phyloP scores from a whole-genome alignment of 2,888 invertebrate species.

The Sesia apiformis region DNA sequence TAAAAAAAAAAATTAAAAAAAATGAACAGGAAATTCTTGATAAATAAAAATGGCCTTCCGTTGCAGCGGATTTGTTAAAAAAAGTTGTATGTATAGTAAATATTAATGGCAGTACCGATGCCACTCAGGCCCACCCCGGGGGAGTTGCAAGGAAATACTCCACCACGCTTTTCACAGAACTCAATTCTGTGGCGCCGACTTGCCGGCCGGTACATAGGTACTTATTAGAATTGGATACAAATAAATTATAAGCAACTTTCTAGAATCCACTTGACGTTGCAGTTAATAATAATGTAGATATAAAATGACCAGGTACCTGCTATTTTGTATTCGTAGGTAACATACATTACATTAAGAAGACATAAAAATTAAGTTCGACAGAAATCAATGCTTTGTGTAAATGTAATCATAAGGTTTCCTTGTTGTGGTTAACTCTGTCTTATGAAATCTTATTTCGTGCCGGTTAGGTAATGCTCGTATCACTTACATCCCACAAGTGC shows the following conservation, averaged over 20 bases:
- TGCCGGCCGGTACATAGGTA: constrained; percentile 32
- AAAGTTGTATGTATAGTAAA: constrained; percentile 11
- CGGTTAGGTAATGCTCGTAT: constrained; percentile 19
- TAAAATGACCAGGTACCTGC: too few relatives aligned
- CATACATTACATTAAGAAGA: too few relatives aligned
- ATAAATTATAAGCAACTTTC: constrained; percentile 52
- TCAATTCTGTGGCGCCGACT: constrained; percentile 53
- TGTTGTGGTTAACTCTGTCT: constrained; percentile 32
- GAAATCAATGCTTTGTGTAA: constrained; percentile 9
- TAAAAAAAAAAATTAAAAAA: too few relatives aligned
- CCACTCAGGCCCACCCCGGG: constrained; percentile 8
- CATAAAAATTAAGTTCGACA: background rate
- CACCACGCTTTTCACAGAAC: constrained; percentile 51
- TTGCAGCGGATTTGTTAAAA: background rate
- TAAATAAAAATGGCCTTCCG: background rate
- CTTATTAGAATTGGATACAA: constrained; percentile 29
- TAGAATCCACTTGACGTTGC: constrained; percentile 24
- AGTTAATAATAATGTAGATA: background rate
- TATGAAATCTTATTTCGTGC: constrained; percentile 33
- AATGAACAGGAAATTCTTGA: too few relatives aligned
- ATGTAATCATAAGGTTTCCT: constrained; percentile 31
- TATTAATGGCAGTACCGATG: constrained; percentile 50
- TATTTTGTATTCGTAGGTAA: too few relatives aligned
- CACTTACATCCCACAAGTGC: constrained; percentile 8
- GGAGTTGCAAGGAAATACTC: constrained; percentile 49